Percentiles rank a stretch among this genome's conserved stretches.
These are phyloP conservation scores for Blastobasis lacticolella DNA, from an alignment of 2,888 invertebrate species.

Conservation along the genomic window DNA sequence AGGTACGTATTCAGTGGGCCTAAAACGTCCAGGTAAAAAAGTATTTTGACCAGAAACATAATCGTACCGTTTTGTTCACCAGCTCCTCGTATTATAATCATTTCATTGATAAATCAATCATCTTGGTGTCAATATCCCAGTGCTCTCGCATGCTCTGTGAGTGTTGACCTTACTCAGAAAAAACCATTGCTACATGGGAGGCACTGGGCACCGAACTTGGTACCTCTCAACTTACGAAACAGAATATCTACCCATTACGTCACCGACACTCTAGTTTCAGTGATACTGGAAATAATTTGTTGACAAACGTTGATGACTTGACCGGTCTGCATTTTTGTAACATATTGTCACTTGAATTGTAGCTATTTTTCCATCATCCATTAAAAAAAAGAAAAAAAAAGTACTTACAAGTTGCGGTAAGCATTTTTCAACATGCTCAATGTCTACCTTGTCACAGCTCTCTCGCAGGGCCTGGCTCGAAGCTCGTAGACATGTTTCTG, in stretches of 20 bases:
- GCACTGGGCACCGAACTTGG: too few relatives aligned
- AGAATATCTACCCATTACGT: neutral
- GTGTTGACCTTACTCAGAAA: too few relatives aligned
- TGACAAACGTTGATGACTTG: too few relatives aligned
- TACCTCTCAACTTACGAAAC: neutral
- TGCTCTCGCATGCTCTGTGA: too few relatives aligned
- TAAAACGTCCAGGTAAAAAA: too few relatives aligned
- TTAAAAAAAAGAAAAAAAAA: neutral
- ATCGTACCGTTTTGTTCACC: too few relatives aligned
- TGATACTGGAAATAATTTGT: neutral
- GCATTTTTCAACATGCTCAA: slow-evolving; percentile 72
- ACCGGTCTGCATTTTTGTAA: neutral
- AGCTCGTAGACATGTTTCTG: slow-evolving; percentile 70
- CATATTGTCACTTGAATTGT: neutral
- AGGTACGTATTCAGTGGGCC: too few relatives aligned
- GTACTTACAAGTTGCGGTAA: slow-evolving; percentile 69
- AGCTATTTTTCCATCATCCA: neutral
- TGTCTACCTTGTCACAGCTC: slow-evolving; percentile 54
- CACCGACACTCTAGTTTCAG: neutral
- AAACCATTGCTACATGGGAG: too few relatives aligned
- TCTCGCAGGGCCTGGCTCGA: slow-evolving; percentile 65
- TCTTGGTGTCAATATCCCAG: too few relatives aligned
- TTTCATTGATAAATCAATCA: too few relatives aligned
- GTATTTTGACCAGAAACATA: too few relatives aligned
- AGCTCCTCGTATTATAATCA: too few relatives aligned